phyloP scores from a whole-genome alignment of 2,888 invertebrate genomes.

The Ennomos quercinarius region DNA sequence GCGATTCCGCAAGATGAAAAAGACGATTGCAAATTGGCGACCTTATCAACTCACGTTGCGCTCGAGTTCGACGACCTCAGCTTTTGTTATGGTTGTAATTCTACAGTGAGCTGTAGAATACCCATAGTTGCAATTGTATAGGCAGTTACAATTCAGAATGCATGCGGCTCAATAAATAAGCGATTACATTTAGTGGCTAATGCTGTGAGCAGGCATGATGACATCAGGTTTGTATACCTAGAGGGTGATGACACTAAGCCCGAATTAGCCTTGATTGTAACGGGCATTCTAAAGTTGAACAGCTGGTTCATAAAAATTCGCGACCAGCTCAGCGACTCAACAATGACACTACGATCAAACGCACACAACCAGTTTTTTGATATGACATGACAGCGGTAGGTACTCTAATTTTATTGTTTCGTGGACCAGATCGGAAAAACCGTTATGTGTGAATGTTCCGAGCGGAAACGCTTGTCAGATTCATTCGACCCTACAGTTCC shows the following conservation, averaged over 20 bases:
- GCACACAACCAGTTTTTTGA: slow-evolving; percentile 59
- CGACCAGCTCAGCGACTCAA: slow-evolving; percentile 49
- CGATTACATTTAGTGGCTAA: slow-evolving; percentile 48
- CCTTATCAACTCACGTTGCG: slow-evolving; percentile 74
- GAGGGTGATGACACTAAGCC: slow-evolving; percentile 48
- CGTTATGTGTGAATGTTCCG: slow-evolving; percentile 75
- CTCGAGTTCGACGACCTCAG: slow-evolving; percentile 59
- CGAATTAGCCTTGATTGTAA: slow-evolving; percentile 12
- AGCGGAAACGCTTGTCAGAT: slow-evolving; percentile 66
- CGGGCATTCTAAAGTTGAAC: slow-evolving; percentile 19
- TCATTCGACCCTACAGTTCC: slow-evolving; percentile 52
- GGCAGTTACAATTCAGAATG: slow-evolving; percentile 44
- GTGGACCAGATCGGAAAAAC: slow-evolving; percentile 76
- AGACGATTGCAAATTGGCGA: slow-evolving; percentile 70
- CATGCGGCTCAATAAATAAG: slow-evolving; percentile 42
- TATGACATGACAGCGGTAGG: slow-evolving; percentile 53
- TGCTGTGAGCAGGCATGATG: slow-evolving; percentile 35
- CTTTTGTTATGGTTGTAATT: slow-evolving; percentile 54
- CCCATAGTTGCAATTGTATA: slow-evolving; percentile 40
- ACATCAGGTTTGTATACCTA: slow-evolving; percentile 22
- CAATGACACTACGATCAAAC: slow-evolving; percentile 48
- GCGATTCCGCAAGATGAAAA: slow-evolving; percentile 64
- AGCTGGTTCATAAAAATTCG: slow-evolving; percentile 22
- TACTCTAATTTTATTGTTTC: slow-evolving; percentile 72
- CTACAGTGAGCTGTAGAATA: slow-evolving; percentile 36